Evolutionary conservation across 2,113 vertebrate species (phyloP).

Genomic region (Eupsittula cactorum): DNA sequence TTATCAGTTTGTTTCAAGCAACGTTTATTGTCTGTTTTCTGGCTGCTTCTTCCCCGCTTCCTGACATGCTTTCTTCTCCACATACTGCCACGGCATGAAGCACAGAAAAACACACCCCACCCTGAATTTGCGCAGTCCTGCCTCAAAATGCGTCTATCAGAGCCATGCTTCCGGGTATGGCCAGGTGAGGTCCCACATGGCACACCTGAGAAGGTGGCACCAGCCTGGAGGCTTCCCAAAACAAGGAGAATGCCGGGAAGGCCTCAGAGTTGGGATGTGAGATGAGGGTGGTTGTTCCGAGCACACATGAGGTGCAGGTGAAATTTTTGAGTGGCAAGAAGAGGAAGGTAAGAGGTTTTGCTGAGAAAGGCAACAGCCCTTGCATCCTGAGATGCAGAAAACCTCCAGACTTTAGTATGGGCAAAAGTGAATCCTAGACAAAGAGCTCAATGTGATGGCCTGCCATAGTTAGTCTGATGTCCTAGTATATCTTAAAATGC

Average conservation of each 20-base stretch:
- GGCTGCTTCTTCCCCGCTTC: neutral
- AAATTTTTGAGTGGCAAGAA: neutral
- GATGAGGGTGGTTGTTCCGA: neutral
- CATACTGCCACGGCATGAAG: neutral
- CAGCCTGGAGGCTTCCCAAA: neutral
- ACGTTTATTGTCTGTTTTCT: neutral
- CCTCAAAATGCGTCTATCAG: neutral
- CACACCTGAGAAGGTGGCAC: neutral
- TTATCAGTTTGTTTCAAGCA: neutral
- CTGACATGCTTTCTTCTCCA: neutral
- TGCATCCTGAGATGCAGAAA: neutral
- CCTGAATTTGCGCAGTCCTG: neutral
- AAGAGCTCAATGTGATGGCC: neutral
- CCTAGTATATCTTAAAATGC: neutral
- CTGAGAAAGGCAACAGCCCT: neutral
- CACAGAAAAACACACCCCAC: neutral
- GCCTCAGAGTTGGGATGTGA: fast-evolving
- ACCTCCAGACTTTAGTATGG: neutral
- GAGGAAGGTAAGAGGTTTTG: neutral
- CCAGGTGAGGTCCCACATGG: fast-evolving
- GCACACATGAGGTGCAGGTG: neutral
- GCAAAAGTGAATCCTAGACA: neutral
- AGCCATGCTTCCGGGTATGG: neutral
- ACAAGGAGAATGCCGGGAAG: neutral
- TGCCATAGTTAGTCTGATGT: neutral